phyloP scores from a whole-genome alignment of 2,888 invertebrate species.

The Toxonevra muliebris region DNA sequence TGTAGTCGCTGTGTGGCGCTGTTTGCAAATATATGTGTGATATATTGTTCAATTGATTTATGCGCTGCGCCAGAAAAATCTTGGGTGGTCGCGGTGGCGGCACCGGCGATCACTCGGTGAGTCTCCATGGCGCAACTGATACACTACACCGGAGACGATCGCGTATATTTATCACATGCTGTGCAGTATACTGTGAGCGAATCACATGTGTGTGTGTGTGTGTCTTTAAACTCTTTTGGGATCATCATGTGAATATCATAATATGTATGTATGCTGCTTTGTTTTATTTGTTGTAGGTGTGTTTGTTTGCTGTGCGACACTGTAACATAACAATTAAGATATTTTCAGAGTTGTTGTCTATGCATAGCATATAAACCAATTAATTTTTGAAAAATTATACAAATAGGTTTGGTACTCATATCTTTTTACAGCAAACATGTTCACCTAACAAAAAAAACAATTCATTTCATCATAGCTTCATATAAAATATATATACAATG shows the following conservation, averaged over 20 bases:
- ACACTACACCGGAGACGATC: not conserved
- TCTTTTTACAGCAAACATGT: too few species aligned
- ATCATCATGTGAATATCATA: too few species aligned
- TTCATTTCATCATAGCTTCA: too few species aligned
- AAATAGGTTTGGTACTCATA: too few species aligned
- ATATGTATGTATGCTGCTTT: too few species aligned
- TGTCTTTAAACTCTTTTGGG: constrained; percentile 1
- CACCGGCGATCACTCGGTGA: not conserved
- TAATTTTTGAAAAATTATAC: too few species aligned
- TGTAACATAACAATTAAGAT: too few species aligned
- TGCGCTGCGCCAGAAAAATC: constrained; percentile 6
- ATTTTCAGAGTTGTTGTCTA: too few species aligned
- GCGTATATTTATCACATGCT: constrained; percentile 1
- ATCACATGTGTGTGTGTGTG: not conserved
- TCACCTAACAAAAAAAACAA: too few species aligned
- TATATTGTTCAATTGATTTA: constrained; percentile 24
- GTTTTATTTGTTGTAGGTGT: too few species aligned
- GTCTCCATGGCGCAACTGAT: not conserved
- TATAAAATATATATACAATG: not conserved
- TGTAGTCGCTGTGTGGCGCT: constrained; percentile 5
- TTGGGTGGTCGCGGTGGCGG: constrained; percentile 26
- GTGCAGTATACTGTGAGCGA: not conserved
- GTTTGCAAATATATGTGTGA: not conserved
- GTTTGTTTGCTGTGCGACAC: too few species aligned
- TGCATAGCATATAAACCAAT: too few species aligned